Conservation (phyloP, 2,113 vertebrate species). For the Laterallus jamaicensis region DNA sequence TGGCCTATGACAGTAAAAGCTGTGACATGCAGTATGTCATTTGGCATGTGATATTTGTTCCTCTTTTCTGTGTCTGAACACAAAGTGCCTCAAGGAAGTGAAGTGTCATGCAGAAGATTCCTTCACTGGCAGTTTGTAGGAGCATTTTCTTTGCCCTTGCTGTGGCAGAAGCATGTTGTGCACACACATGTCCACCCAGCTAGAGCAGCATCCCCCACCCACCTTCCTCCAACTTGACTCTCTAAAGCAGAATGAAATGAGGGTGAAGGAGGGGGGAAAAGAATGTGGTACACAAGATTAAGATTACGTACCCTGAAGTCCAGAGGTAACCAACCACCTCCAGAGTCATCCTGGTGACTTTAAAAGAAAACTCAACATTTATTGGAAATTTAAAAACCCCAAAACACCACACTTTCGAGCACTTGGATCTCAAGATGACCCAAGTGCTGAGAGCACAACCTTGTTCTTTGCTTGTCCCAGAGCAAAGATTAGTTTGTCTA, state of each 20-base stretch:
- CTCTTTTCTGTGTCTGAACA: background rate
- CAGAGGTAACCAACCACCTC: background rate
- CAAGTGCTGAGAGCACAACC: background rate
- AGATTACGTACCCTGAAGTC: background rate
- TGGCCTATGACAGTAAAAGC: background rate
- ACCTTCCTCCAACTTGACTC: background rate
- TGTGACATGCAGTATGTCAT: background rate
- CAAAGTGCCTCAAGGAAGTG: background rate
- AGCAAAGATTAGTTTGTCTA: background rate
- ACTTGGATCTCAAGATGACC: background rate
- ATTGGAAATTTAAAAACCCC: background rate
- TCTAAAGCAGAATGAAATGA: background rate
- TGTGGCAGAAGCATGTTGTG: background rate
- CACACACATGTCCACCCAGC: background rate
- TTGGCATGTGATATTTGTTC: background rate
- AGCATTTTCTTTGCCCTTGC: background rate
- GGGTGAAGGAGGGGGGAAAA: background rate
- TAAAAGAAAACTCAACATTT: background rate
- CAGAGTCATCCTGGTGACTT: background rate
- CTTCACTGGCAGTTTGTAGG: background rate
- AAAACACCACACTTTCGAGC: background rate
- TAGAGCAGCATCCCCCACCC: background rate
- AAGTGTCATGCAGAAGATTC: rapidly evolving
- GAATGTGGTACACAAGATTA: background rate
- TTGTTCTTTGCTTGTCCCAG: background rate